Percentiles rank a stretch among this genome's conserved stretches.
Evolutionary conservation across 2,797 vertebrate species (phyloP).

Genomic region (Delichon dasypus): DNA sequence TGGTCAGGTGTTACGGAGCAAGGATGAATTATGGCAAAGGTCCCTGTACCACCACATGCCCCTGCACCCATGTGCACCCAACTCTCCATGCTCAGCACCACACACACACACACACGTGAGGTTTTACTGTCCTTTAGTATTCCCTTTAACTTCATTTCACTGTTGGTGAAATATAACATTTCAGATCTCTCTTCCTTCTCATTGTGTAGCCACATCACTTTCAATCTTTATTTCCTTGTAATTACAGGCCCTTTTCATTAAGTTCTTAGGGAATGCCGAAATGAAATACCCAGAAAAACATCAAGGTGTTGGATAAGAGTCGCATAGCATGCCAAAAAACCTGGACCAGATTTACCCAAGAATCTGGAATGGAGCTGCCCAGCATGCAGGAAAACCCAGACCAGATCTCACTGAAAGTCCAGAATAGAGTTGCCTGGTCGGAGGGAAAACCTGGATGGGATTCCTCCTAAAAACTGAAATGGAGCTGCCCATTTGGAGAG

Average conservation of each 20-base stretch:
- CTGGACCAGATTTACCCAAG: too few relatives aligned
- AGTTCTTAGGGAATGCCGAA: neutral
- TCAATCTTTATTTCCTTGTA: neutral
- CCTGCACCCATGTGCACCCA: neutral
- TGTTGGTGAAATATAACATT: neutral
- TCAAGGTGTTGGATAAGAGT: too few relatives aligned
- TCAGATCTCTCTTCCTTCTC: neutral
- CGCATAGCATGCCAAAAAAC: too few relatives aligned
- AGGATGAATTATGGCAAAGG: neutral
- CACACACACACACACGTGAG: rapidly evolving
- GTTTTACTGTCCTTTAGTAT: neutral
- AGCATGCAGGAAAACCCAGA: too few relatives aligned
- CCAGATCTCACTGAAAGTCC: too few relatives aligned
- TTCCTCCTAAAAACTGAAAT: too few relatives aligned
- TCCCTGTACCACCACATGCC: neutral
- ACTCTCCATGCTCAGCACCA: neutral
- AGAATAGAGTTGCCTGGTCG: too few relatives aligned
- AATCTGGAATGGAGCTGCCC: too few relatives aligned
- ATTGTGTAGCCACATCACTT: neutral
- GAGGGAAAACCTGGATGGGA: too few relatives aligned
- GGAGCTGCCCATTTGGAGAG: too few relatives aligned
- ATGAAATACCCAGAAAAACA: neutral
- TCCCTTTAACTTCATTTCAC: neutral
- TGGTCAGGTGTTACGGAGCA: neutral
- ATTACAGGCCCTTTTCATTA: neutral